These are phyloP conservation scores for Lophius americanus DNA, from an alignment of 2,797 vertebrate genomes.

Conservation along the genomic window DNA sequence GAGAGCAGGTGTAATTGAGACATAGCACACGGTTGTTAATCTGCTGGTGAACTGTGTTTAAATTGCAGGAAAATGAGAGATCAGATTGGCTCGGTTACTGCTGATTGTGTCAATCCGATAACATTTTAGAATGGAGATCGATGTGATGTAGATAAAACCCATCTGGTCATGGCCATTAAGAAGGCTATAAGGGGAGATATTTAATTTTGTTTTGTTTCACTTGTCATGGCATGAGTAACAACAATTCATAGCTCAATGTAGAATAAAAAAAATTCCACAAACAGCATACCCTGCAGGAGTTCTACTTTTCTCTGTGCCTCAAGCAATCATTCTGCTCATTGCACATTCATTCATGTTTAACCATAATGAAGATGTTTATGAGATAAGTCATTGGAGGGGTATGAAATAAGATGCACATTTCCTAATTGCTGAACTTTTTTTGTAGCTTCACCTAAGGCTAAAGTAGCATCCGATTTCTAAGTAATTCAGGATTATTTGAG, in stretches of 20 bases:
- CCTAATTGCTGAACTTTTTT: neutral
- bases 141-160: slow-evolving; percentile 45
- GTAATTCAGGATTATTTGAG: neutral
- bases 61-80: slow-evolving; percentile 43
- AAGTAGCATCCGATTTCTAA: neutral
- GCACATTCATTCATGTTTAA: neutral
- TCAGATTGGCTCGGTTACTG: slow-evolving; percentile 26
- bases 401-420: neutral
- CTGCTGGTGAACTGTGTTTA: slow-evolving; percentile 44
- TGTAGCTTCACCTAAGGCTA: neutral
- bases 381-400: neutral
- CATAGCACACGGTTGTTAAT: slow-evolving; percentile 23
- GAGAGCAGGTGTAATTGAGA: slow-evolving; percentile 60
- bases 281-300: slow-evolving; percentile 22
- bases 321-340: neutral
- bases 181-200: slow-evolving; percentile 26
- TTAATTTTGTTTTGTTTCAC: slow-evolving; percentile 53
- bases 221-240: slow-evolving; percentile 17
- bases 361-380: slow-evolving; percentile 3
- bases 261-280: slow-evolving; percentile 3
- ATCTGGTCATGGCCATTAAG: slow-evolving; percentile 46
- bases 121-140: slow-evolving; percentile 41
- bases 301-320: slow-evolving; percentile 1
- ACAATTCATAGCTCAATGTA: slow-evolving; percentile 22
- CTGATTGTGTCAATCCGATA: slow-evolving; percentile 45